Evolutionary conservation across 2,888 invertebrate species (phyloP), one percentile per base, ranked within the genome.

Genomic region (Catonia carolina): DNA sequence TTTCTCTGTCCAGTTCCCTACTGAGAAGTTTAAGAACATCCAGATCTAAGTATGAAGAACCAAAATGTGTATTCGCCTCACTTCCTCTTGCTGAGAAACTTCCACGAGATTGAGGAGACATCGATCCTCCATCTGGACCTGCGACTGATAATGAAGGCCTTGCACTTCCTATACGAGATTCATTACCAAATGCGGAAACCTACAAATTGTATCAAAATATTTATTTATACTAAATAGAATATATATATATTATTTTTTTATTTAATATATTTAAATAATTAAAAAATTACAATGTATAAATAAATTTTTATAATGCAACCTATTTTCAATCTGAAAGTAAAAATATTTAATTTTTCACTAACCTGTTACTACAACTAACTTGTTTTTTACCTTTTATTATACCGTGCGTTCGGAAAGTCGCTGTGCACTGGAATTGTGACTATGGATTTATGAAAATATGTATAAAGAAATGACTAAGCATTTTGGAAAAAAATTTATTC

Each of bases 11-110:
- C 14, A 86, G 75, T 68, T 85, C 83, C 58, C 85, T 72, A 51
- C 83, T 78, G 48, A 86, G 69, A 62, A 81, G 81, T 68, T 81
- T 82, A 33, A 86, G 70, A 59, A 84, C 79, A 1, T 83, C 80
- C 2, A 77, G 73, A 49, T 82, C 79, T 1, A 86, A 75, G 69
- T 75, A 79, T 1, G 74, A 75, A 20, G 41, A 27, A 22, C 27
- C 23, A 22, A 45, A 6, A 14, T 14, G n/a, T 22, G 14, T 15
- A 15, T 5, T 50, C 4, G 54, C 48, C 14, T 54, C 35, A 6
- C 39, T 37, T n/a, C 54, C 54, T 31, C 39, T 41, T 14, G 35
- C 45, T 27, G 36, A 17, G n/a, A 15, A 1, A 6, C 47, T 22
- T 7, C 42, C 27, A 6, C 57, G 35, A 6, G 53, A 52, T 31